Percentiles rank a stretch among this genome's conserved stretches.
phyloP scores from a whole-genome alignment of 2,797 vertebrate genomes.

The Sandelia bainsii region DNA sequence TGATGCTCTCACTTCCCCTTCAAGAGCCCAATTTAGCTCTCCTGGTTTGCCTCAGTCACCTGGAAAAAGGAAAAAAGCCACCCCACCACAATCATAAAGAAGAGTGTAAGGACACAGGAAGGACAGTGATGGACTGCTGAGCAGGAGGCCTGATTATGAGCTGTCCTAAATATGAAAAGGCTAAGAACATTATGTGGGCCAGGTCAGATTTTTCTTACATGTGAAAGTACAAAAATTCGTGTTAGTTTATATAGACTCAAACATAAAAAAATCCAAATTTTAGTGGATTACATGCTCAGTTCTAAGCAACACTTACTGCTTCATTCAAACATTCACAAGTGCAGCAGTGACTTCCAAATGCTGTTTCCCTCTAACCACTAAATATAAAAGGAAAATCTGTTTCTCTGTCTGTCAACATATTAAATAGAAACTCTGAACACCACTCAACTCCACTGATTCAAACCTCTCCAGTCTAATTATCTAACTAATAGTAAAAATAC shows the following conservation, averaged over 20 bases:
- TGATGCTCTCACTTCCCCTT: slow-evolving; percentile 37
- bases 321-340: background rate
- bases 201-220: slow-evolving; percentile 21
- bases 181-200: slow-evolving; percentile 47
- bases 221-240: slow-evolving; percentile 1
- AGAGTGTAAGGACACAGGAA: slow-evolving; percentile 43
- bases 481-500: background rate
- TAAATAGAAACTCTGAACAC: background rate
- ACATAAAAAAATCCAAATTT: too few species aligned
- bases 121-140: slow-evolving; percentile 53
- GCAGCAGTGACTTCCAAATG: background rate
- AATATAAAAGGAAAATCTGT: background rate
- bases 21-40: slow-evolving; percentile 55
- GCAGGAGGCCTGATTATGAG: slow-evolving; percentile 52
- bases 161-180: slow-evolving; percentile 64
- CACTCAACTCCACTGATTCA: background rate
- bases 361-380: background rate
- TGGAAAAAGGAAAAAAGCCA: slow-evolving; percentile 34
- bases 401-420: background rate
- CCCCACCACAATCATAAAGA: slow-evolving; percentile 30
- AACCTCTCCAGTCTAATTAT: background rate
- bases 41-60: slow-evolving; percentile 37
- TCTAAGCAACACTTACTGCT: background rate
- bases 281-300: background rate
- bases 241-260: background rate